Percentiles rank a stretch among this genome's conserved stretches.
phyloP scores from a whole-genome alignment of 2,888 invertebrate genomes.

The Athalia rosae region DNA sequence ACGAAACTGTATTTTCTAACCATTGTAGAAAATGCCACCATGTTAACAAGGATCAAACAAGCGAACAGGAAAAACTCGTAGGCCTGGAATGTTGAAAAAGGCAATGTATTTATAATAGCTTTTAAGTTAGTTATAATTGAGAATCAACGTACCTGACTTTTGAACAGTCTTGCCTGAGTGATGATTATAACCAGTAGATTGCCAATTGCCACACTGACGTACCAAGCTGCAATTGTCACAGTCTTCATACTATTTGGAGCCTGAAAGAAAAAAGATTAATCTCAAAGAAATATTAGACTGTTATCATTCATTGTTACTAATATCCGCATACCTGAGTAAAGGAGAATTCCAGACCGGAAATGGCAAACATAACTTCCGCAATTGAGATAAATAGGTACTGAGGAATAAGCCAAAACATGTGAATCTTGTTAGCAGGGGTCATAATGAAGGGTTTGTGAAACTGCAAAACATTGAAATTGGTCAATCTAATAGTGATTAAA shows the following conservation, averaged over 20 bases:
- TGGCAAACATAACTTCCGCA: conserved; percentile 89
- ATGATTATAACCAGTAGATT: conserved; percentile 87
- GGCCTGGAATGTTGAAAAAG: conserved; percentile 75
- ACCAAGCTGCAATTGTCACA: conserved; percentile 89
- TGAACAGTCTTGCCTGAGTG: conserved; percentile 80
- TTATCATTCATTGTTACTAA: no score
- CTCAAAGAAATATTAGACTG: no score
- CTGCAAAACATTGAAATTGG: conserved; percentile 56
- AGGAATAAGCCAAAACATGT: conserved; percentile 84
- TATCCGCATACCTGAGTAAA: conserved; percentile 81
- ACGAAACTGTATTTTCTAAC: conserved; percentile 75
- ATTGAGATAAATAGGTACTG: conserved; percentile 87
- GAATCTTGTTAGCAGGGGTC: conserved; percentile 80
- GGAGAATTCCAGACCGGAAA: conserved; percentile 89
- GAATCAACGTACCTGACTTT: conserved; percentile 77
- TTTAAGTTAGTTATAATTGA: no score
- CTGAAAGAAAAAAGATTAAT: conserved; percentile 69
- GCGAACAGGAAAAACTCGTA: conserved; percentile 86
- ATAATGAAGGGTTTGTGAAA: conserved; percentile 78
- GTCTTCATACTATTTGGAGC: conserved; percentile 90
- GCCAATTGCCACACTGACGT: conserved; percentile 86
- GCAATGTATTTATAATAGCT: background rate
- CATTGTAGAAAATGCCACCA: conserved; percentile 79
- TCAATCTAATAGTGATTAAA: no score
- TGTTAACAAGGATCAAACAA: conserved; percentile 80